A percentile compares a stretch with the other conserved stretches of the same genome.
phyloP scores from a whole-genome alignment of 2,113 vertebrate genomes.

The Ptychochromis oligacanthus region DNA sequence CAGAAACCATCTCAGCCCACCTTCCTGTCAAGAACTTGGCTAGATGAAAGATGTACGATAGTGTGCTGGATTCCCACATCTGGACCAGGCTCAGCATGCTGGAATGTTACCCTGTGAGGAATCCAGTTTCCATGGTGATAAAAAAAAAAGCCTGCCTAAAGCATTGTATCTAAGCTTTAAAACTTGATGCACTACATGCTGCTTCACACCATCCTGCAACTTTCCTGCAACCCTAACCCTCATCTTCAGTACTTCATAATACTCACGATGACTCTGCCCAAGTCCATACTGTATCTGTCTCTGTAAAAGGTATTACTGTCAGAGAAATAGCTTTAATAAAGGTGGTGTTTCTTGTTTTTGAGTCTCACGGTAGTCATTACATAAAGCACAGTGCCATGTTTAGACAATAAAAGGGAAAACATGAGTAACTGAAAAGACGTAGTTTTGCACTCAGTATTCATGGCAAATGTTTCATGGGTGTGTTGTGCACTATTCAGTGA shows the following conservation, averaged over 20 bases:
- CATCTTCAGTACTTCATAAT: not conserved
- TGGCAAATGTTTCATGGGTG: not conserved
- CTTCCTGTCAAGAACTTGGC: constrained; percentile 15
- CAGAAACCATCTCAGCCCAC: constrained; percentile 11
- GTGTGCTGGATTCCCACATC: constrained; percentile 55
- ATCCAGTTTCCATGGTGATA: constrained; percentile 75
- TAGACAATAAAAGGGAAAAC: not conserved
- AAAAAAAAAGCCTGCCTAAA: constrained; percentile 36
- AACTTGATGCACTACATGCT: constrained; percentile 15
- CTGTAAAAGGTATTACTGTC: constrained; percentile 9
- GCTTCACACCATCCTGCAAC: constrained; percentile 27
- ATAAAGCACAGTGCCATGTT: not conserved
- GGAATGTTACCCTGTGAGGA: constrained; percentile 40
- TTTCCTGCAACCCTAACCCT: too few relatives aligned
- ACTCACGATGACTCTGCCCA: not conserved
- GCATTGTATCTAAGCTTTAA: constrained; percentile 45
- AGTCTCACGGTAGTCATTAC: constrained; percentile 4
- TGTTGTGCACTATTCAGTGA: not conserved
- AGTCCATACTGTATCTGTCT: not conserved
- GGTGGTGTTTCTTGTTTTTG: constrained; percentile 7
- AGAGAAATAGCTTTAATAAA: constrained; percentile 53
- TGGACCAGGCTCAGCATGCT: constrained; percentile 34
- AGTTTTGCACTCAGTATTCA: not conserved
- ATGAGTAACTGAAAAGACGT: fast-evolving
- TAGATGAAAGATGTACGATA: constrained; percentile 36